Evolutionary conservation across 1,140 invertebrate genomes (phyloP).

Genomic region (Yoshiicerus persimilis): DNA sequence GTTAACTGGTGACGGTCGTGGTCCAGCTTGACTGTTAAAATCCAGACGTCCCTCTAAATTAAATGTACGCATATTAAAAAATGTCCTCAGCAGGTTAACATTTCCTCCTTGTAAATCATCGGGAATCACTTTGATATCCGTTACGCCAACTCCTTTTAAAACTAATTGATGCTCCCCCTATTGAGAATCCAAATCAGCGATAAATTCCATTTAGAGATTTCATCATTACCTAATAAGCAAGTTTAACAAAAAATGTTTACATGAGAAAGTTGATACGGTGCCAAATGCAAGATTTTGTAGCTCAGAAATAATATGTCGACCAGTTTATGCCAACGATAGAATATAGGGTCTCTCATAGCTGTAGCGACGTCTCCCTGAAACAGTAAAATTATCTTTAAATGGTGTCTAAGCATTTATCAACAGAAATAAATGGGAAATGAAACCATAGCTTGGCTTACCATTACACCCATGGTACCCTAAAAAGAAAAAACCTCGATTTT

Average conservation of each 20-base stretch:
- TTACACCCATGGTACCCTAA: neutral
- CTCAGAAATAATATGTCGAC: slow-evolving; percentile 56
- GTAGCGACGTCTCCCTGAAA: slow-evolving; percentile 69
- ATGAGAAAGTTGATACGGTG: slow-evolving; percentile 53
- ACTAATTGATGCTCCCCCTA: neutral
- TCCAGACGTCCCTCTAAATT: neutral
- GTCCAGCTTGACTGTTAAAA: neutral
- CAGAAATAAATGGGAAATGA: too few species aligned
- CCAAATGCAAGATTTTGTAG: slow-evolving; percentile 53
- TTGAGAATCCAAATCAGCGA: neutral
- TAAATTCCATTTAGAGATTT: neutral
- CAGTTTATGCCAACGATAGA: slow-evolving; percentile 55
- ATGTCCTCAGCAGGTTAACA: neutral
- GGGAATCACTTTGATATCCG: neutral
- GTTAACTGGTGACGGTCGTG: neutral
- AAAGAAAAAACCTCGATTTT: too few species aligned
- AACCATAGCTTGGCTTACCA: too few species aligned
- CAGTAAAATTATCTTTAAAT: slow-evolving; percentile 43
- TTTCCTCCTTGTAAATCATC: neutral
- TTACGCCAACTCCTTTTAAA: neutral
- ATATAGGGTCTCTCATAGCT: slow-evolving; percentile 64
- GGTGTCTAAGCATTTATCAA: too few species aligned
- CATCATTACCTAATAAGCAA: neutral
- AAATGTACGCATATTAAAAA: neutral
- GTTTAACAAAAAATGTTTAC: too few species aligned